phyloP scores from a whole-genome alignment of 2,113 vertebrate genomes.

The Chroicocephalus ridibundus region DNA sequence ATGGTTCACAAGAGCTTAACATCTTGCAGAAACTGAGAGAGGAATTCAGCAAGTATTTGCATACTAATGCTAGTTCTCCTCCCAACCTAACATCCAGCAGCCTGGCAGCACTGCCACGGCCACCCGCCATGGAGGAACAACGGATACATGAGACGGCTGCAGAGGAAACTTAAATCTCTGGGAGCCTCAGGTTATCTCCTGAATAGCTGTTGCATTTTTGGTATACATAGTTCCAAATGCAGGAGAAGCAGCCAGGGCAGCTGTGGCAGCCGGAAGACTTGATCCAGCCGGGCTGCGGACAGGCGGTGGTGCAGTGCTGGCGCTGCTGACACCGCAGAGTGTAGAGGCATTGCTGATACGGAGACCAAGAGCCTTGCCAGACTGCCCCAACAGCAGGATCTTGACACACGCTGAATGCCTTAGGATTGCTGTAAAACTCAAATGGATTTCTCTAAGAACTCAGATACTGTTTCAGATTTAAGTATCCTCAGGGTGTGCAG shows the following conservation, averaged over 20 bases:
- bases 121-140: not conserved
- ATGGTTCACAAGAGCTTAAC: not conserved
- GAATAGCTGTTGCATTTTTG: not conserved
- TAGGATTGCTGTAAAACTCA: not conserved
- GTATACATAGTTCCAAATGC: not conserved
- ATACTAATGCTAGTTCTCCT: not conserved
- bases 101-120: not conserved
- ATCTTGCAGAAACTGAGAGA: not conserved
- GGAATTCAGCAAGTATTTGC: not conserved
- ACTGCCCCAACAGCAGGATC: accelerated
- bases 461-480: not conserved
- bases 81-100: not conserved
- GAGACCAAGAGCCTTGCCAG: not conserved
- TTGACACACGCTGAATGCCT: not conserved
- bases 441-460: not conserved
- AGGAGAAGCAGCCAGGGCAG: not conserved
- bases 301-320: not conserved
- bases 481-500: not conserved
- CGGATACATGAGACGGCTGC: not conserved
- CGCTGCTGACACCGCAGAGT: not conserved
- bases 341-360: not conserved
- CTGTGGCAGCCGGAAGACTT: not conserved
- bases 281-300: not conserved
- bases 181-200: not conserved
- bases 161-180: not conserved